Base-by-base conservation (phyloP, 2,797 vertebrate species). In the Leptatherina wallacei region DNA sequence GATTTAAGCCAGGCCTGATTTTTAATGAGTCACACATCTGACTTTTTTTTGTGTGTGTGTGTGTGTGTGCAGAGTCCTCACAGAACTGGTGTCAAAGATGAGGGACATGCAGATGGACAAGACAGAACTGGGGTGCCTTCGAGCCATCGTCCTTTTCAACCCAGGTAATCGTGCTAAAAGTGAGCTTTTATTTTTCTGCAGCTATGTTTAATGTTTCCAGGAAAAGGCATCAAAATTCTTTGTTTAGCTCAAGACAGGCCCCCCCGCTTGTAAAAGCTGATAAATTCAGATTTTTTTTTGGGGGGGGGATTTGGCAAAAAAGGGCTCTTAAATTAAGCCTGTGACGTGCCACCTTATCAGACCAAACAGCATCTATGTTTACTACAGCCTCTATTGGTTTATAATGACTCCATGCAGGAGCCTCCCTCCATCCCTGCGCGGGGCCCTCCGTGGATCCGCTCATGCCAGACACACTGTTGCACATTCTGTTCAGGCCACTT, bases 31-130 rank as follows among this genome's bases (percentile, higher is more conserved):
- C 58, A 10, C 18, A 33, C 60, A 8, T 75, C 29, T 84, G 33
- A 58, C 38, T 67, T 44, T 44, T 58, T 32, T 47, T 24, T 44
- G 62, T 2, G 75, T 24, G 73, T 44, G 69, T 56, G 18, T 69
- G 61, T 66, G 0, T 14, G 12, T 63, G 60, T 44, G 20, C 92
- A 99, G 98, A 91, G 98, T 99, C 87, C 94, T 99, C 87, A 99
- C 98, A 44, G 98, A 99, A 57, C 94, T 99, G 44, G 98, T 99
- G 91, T 99, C 97, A 35, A 99, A 99, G 94, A 99, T 99, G 97
- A 91, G 97, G 83, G 98, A 99, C 93, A 99, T 99, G 98, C 96
- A 97, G 94, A 99, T 99, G 98, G 98, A 99, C 91, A 99, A 99
- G 95, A 97, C 97, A 0, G 98, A 99, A 89, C 94, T 99, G 86